Evolutionary conservation across 2,797 vertebrate species (phyloP).

Genomic region (Sciaenops ocellatus): DNA sequence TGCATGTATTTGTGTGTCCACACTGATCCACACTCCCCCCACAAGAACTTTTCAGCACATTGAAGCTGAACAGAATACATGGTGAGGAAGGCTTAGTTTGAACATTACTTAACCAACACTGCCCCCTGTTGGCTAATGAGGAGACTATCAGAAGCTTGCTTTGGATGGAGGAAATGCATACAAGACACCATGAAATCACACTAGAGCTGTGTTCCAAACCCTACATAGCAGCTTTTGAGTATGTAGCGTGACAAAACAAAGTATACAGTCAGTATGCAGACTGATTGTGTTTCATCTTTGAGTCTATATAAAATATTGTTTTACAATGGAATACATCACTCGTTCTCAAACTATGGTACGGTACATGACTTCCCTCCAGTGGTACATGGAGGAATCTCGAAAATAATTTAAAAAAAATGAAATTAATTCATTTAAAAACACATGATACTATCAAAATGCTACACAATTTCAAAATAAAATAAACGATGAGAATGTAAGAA

Average conservation of each 20-base stretch:
- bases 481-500: no score
- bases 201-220: neutral
- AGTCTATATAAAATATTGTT: neutral
- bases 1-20: neutral
- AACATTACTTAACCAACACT: constrained; percentile 57
- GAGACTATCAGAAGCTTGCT: neutral
- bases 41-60: constrained; percentile 44
- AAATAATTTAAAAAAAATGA: no score
- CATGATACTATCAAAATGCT: no score
- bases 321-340: neutral
- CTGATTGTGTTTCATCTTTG: neutral
- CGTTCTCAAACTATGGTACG: no score
- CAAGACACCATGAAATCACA: neutral
- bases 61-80: constrained; percentile 17
- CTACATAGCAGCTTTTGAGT: neutral
- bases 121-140: constrained; percentile 63
- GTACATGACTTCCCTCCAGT: no score
- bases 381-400: no score
- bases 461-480: no score
- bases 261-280: neutral
- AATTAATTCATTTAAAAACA: no score
- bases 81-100: neutral
- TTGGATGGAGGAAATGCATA: neutral
- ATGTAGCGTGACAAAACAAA: neutral
- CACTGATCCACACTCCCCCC: neutral